These are phyloP conservation scores for Coptodon rendalli DNA, from an alignment of 2,113 vertebrate genomes.

Conservation along the genomic window DNA sequence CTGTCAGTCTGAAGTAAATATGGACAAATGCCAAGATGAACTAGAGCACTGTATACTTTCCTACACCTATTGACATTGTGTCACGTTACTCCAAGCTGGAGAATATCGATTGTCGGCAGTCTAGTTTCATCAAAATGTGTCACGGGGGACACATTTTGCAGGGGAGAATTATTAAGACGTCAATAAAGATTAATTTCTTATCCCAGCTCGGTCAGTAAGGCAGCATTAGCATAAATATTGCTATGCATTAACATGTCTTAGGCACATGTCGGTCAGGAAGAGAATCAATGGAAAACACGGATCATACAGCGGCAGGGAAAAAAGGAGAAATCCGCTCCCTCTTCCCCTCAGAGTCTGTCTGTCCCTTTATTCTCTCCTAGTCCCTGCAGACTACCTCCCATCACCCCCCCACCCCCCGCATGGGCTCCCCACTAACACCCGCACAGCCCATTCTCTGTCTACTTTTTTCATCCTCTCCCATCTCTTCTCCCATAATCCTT, in stretches of 20 bases:
- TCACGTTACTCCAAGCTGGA: slow-evolving; percentile 29
- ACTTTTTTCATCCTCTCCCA: slow-evolving; percentile 41
- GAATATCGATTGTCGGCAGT: slow-evolving; percentile 38
- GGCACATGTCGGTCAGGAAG: slow-evolving; percentile 44
- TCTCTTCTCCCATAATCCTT: slow-evolving; percentile 64
- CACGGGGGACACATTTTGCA: slow-evolving; percentile 5
- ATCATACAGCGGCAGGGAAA: slow-evolving; percentile 15
- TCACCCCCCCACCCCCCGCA: neutral
- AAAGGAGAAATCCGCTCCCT: slow-evolving; percentile 13
- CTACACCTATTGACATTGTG: slow-evolving; percentile 35
- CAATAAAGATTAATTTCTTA: slow-evolving; percentile 58
- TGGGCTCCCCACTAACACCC: neutral
- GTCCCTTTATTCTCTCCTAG: slow-evolving; percentile 27
- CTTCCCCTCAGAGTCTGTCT: slow-evolving; percentile 19
- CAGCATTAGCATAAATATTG: slow-evolving; percentile 50
- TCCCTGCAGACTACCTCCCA: slow-evolving; percentile 23
- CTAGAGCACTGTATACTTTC: neutral
- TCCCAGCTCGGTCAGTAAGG: slow-evolving; percentile 5
- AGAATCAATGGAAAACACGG: slow-evolving; percentile 55
- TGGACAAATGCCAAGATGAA: slow-evolving; percentile 41
- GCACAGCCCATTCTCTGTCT: slow-evolving; percentile 9
- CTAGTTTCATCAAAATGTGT: slow-evolving; percentile 50
- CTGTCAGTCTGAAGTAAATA: slow-evolving; percentile 37
- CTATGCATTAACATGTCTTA: slow-evolving; percentile 38
- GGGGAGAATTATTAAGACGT: slow-evolving; percentile 48